Conservation (phyloP, 2,797 vertebrate genomes). For the Poecilia velifera region DNA sequence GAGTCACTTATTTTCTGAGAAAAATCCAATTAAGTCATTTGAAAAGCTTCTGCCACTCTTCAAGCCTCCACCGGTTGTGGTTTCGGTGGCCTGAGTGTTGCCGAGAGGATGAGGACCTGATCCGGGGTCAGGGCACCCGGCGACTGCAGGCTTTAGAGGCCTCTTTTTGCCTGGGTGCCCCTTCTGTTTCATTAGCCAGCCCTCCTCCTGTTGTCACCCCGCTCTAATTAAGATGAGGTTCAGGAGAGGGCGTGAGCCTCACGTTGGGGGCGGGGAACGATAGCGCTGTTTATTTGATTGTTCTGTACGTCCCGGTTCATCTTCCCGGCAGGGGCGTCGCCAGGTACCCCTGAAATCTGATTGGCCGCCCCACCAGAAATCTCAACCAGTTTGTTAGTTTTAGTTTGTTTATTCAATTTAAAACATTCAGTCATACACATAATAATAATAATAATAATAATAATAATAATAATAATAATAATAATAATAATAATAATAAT, state of each 20-base stretch:
- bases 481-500: no score
- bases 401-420: no score
- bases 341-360: no score
- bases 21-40: constrained; percentile 56
- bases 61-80: constrained; percentile 23
- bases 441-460: no score
- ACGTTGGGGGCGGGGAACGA: not conserved
- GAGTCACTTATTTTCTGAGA: constrained; percentile 11
- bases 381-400: no score
- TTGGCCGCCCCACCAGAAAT: no score
- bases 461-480: no score
- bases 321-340: constrained; percentile 11
- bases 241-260: constrained; percentile 2
- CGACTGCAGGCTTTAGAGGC: constrained; percentile 57
- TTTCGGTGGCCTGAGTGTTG: constrained; percentile 19
- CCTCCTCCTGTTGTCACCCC: constrained; percentile 63
- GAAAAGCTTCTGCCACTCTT: constrained; percentile 29
- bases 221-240: constrained; percentile 69
- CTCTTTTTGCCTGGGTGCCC: constrained; percentile 61
- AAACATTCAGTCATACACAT: no score
- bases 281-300: constrained; percentile 1
- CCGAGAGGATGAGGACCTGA: constrained; percentile 45
- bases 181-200: constrained; percentile 82
- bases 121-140: constrained; percentile 60
- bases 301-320: constrained; percentile 14